Evolutionary conservation across 2,888 invertebrate species (phyloP).

Genomic region (Calliopum simillimum): DNA sequence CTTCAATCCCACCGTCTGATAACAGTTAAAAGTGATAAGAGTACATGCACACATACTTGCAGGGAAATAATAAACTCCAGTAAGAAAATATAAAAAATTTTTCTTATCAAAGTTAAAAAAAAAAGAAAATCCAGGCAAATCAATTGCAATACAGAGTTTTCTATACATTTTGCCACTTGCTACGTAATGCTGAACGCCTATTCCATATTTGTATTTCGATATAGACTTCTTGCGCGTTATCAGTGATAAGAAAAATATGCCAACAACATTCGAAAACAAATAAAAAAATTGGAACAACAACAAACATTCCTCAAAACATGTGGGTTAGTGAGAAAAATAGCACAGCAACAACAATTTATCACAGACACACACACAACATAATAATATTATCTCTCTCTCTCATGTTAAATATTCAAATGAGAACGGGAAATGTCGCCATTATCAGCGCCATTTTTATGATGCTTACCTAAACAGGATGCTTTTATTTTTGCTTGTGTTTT

Average conservation of each 20-base stretch:
- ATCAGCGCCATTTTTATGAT: slow-evolving; percentile 26
- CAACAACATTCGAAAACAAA: not conserved
- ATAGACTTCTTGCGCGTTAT: slow-evolving; percentile 57
- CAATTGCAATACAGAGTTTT: not conserved
- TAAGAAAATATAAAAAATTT: no score
- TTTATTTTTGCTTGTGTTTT: slow-evolving; percentile 7
- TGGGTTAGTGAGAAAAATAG: slow-evolving; percentile 11
- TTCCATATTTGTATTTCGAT: slow-evolving; percentile 59
- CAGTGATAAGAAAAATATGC: slow-evolving; percentile 40
- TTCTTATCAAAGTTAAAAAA: slow-evolving; percentile 17
- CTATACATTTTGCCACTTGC: not conserved
- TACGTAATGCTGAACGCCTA: slow-evolving; percentile 52
- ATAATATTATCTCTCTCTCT: slow-evolving; percentile 2
- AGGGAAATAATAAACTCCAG: no score
- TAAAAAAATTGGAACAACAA: slow-evolving; percentile 24
- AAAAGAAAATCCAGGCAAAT: not conserved
- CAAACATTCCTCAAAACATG: not conserved
- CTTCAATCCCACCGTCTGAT: no score
- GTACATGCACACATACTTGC: no score
- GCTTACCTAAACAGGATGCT: not conserved
- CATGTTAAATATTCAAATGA: slow-evolving; percentile 11
- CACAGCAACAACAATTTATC: slow-evolving; percentile 30
- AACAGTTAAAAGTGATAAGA: no score
- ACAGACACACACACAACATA: slow-evolving; percentile 55
- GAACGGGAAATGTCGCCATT: slow-evolving; percentile 24